Conservation (phyloP, 2,113 vertebrate genomes). For the Mobula hypostoma region DNA sequence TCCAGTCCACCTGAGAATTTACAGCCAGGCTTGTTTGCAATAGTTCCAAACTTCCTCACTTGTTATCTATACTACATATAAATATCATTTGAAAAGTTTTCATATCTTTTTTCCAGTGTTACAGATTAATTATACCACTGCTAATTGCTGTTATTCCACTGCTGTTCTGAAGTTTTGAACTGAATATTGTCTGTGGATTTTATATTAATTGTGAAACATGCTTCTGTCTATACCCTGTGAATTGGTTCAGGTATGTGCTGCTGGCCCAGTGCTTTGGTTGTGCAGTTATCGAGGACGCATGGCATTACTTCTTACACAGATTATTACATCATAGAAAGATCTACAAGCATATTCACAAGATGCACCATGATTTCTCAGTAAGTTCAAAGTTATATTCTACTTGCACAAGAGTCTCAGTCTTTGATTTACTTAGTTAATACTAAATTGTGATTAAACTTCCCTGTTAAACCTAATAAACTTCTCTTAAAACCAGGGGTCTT, state of each 20-base stretch:
- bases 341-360: constrained; percentile 94
- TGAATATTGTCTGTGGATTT: neutral
- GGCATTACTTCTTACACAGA: constrained; percentile 88
- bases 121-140: neutral
- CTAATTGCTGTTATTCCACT: neutral
- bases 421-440: neutral
- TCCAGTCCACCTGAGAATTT: neutral
- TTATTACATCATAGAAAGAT: constrained; percentile 83
- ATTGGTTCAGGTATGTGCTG: constrained; percentile 50
- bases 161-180: neutral
- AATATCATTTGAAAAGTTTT: neutral
- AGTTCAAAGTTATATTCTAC: constrained; percentile 43
- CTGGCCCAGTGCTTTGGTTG: constrained; percentile 78
- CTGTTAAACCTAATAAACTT: neutral
- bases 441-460: neutral
- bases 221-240: neutral
- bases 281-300: constrained; percentile 84
- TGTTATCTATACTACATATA: neutral
- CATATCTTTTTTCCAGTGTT: neutral
- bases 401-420: neutral
- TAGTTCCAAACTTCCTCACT: neutral
- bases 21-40: neutral
- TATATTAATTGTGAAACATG: neutral
- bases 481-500: neutral
- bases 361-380: constrained; percentile 92